Conservation (phyloP, 2,113 vertebrate species). For the Siphamia tubifer region DNA sequence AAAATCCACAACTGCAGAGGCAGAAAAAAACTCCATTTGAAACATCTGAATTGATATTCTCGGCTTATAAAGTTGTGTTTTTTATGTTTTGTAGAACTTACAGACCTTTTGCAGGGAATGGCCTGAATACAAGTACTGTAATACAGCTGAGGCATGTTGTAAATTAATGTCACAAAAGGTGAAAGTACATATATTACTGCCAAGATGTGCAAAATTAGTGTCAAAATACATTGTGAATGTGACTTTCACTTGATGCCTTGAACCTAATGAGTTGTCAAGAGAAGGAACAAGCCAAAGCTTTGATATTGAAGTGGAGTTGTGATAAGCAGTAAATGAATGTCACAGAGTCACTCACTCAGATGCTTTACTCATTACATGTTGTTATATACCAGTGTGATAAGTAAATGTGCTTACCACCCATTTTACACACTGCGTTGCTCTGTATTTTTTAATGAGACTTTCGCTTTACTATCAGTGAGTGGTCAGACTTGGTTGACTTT, state of each 20-base stretch:
- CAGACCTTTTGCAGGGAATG: constrained; percentile 17
- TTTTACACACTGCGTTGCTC: constrained; percentile 11
- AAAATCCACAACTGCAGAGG: neutral
- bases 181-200: constrained; percentile 20
- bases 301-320: constrained; percentile 27
- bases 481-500: constrained; percentile 58
- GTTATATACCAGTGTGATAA: constrained; percentile 15
- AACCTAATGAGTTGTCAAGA: constrained; percentile 54
- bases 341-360: constrained; percentile 48
- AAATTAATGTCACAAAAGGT: constrained; percentile 59
- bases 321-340: constrained; percentile 63
- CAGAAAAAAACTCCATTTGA: neutral
- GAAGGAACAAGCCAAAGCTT: constrained; percentile 19
- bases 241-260: constrained; percentile 33
- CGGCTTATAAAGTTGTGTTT: constrained; percentile 15
- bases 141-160: constrained; percentile 24
- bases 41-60: constrained; percentile 8
- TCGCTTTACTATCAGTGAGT: constrained; percentile 20
- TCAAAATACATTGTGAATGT: constrained; percentile 19
- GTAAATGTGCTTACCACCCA: constrained; percentile 7
- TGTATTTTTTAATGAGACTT: constrained; percentile 35
- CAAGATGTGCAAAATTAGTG: constrained; percentile 41
- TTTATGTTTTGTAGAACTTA: constrained; percentile 22
- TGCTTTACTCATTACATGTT: constrained; percentile 34
- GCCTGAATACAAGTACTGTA: constrained; percentile 7